A percentile compares a stretch with the other conserved stretches of the same genome.
Conservation (phyloP, 2,113 vertebrate species). For the Calyptommatus sinebrachiatus region DNA sequence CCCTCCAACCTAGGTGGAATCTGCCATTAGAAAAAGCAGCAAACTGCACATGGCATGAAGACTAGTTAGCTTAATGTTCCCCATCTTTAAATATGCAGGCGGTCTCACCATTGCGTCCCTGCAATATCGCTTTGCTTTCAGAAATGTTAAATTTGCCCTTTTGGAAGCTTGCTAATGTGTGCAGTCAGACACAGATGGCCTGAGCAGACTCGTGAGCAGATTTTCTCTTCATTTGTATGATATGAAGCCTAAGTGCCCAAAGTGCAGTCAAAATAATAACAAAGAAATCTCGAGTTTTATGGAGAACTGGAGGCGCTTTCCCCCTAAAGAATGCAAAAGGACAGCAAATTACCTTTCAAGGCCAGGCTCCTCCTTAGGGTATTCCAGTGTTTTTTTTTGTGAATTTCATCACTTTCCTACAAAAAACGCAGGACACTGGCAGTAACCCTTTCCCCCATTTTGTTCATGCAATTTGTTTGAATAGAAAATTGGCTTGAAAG, state of each 20-base stretch:
- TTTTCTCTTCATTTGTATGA: conserved; percentile 49
- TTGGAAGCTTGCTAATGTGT: conserved; percentile 29
- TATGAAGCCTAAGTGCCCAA: conserved; percentile 56
- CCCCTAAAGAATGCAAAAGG: neutral
- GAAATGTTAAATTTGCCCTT: conserved; percentile 1
- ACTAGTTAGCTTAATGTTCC: neutral
- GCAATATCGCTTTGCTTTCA: neutral
- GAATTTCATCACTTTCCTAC: too few relatives aligned
- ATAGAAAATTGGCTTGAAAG: too few relatives aligned
- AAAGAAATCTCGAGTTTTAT: conserved; percentile 31
- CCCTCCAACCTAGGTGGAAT: neutral
- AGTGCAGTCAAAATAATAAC: conserved; percentile 28
- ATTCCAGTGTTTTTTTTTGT: too few relatives aligned
- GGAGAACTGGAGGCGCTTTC: neutral
- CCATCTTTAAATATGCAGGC: neutral
- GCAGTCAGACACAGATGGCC: conserved; percentile 61
- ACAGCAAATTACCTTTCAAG: neutral
- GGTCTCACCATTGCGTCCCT: neutral
- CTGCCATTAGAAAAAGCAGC: neutral
- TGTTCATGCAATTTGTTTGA: too few relatives aligned
- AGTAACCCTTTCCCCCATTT: too few relatives aligned
- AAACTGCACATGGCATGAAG: neutral
- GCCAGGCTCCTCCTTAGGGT: too few relatives aligned
- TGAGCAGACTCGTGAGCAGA: conserved; percentile 62
- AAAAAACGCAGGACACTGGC: too few relatives aligned